A percentile compares a stretch with the other conserved stretches of the same genome.
These are phyloP conservation scores for Coptodon bakossiorum DNA, from an alignment of 2,113 vertebrate species.

Conservation along the genomic window DNA sequence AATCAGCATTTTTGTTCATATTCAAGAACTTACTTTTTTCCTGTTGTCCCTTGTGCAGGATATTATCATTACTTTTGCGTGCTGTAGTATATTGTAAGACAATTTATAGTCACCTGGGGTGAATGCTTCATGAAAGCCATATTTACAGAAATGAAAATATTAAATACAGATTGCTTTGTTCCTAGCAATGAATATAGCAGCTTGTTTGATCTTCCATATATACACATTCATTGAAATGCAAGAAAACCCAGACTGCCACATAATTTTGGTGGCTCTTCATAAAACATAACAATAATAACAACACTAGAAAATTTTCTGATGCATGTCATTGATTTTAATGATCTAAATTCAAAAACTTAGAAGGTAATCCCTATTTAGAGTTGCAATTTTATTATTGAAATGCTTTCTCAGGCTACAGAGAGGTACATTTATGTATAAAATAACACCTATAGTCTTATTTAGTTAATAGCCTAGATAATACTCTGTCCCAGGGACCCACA, in stretches of 20 bases:
- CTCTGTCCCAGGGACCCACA: neutral
- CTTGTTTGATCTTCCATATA: conserved; percentile 11
- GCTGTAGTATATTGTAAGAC: neutral
- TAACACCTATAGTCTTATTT: neutral
- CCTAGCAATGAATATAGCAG: neutral
- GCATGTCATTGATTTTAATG: neutral
- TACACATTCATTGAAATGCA: neutral
- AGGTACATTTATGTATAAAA: neutral
- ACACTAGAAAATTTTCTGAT: neutral
- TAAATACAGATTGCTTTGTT: conserved; percentile 39
- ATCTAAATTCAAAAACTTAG: neutral
- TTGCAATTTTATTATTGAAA: neutral
- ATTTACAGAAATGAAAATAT: conserved; percentile 39
- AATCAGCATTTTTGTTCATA: conserved; percentile 33
- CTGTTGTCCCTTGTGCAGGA: neutral
- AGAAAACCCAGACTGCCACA: neutral
- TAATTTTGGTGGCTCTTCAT: neutral
- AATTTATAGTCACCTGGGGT: neutral
- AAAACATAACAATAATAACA: neutral
- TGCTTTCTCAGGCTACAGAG: neutral
- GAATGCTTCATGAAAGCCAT: neutral
- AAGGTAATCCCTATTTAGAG: neutral
- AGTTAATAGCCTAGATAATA: neutral
- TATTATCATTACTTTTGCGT: neutral
- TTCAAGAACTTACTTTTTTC: conserved; percentile 6